Percentiles rank a stretch among this genome's conserved stretches.
Evolutionary conservation across 2,888 invertebrate genomes (phyloP).

Genomic region (Drosophila antonietae): DNA sequence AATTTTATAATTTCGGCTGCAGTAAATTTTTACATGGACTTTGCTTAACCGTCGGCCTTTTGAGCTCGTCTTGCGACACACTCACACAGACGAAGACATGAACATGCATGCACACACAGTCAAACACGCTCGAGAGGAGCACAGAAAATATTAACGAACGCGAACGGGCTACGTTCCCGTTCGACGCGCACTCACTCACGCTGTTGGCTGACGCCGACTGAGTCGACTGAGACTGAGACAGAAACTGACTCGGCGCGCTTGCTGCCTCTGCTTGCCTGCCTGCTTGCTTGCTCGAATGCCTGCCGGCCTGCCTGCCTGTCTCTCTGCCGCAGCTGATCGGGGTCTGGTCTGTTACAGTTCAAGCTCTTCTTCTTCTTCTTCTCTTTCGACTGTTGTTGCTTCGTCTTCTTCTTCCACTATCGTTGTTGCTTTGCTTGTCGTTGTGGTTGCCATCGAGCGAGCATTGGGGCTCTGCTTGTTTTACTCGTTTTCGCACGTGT

Average conservation of each 20-base stretch:
- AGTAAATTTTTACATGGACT: conserved; percentile 6
- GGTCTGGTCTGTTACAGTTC: conserved; percentile 38
- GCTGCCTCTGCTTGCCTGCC: conserved; percentile 32
- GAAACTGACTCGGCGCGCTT: conserved; percentile 53
- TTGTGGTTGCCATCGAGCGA: conserved; percentile 51
- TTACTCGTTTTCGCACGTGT: conserved; percentile 31
- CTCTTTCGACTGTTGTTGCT: conserved; percentile 31
- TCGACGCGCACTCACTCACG: conserved; percentile 79
- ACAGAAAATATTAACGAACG: conserved; percentile 30
- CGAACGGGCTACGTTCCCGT: conserved; percentile 66
- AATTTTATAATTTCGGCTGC: not conserved
- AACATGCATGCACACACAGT: conserved; percentile 20
- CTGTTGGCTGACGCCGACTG: conserved; percentile 77
- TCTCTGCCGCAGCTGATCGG: conserved; percentile 55
- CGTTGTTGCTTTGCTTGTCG: conserved; percentile 36
- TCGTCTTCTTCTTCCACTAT: conserved; percentile 12
- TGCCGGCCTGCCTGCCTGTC: conserved; percentile 18
- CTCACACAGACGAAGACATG: conserved; percentile 6
- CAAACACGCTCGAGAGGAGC: conserved; percentile 32
- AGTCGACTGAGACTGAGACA: conserved; percentile 67
- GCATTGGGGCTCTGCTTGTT: conserved; percentile 46
- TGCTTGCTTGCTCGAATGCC: conserved; percentile 5
- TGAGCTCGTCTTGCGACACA: conserved; percentile 43
- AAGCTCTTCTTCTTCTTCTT: conserved; percentile 13
- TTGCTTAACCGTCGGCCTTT: conserved; percentile 40